These are phyloP conservation scores for Pterostichus madidus DNA, from an alignment of 2,888 invertebrate species.

Conservation along the genomic window DNA sequence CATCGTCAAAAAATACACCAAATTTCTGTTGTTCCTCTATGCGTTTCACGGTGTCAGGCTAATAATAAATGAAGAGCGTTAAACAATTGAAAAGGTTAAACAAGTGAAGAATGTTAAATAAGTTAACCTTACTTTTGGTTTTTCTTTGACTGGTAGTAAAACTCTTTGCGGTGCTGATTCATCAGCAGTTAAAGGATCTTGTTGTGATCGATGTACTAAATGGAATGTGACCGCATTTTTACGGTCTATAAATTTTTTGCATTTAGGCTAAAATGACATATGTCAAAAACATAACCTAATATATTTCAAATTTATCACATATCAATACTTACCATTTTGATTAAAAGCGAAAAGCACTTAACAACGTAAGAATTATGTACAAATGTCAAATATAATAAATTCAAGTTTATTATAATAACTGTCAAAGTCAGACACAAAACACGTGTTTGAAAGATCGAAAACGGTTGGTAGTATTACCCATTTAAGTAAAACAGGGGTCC, in stretches of 20 bases:
- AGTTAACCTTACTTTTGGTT: slow-evolving; percentile 75
- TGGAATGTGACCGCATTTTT: slow-evolving; percentile 95
- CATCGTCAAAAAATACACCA: slow-evolving; percentile 96
- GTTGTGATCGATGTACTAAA: slow-evolving; percentile 95
- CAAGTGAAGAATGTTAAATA: too few relatives aligned
- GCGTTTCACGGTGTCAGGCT: slow-evolving; percentile 78
- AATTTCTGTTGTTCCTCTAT: slow-evolving; percentile 89
- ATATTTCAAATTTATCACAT: not conserved
- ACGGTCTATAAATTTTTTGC: slow-evolving; percentile 93
- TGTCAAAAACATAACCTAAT: slow-evolving; percentile 50
- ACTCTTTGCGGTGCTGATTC: slow-evolving; percentile 94
- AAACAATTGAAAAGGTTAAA: not conserved
- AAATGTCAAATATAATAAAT: not conserved
- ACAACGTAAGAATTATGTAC: not conserved
- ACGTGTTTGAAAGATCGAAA: slow-evolving; percentile 1
- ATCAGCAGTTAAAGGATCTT: slow-evolving; percentile 93
- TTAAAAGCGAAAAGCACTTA: not conserved
- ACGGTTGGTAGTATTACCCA: slow-evolving; percentile 14
- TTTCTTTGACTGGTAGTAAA: slow-evolving; percentile 81
- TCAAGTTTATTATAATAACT: slow-evolving; percentile 1
- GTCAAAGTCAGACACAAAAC: slow-evolving; percentile 23
- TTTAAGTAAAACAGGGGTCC: not conserved
- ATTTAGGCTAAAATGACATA: slow-evolving; percentile 79
- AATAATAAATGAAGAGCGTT: slow-evolving; percentile 60
- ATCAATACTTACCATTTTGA: slow-evolving; percentile 40